Base-by-base conservation (phyloP, 1,140 invertebrate species). In the Orius laevigatus region DNA sequence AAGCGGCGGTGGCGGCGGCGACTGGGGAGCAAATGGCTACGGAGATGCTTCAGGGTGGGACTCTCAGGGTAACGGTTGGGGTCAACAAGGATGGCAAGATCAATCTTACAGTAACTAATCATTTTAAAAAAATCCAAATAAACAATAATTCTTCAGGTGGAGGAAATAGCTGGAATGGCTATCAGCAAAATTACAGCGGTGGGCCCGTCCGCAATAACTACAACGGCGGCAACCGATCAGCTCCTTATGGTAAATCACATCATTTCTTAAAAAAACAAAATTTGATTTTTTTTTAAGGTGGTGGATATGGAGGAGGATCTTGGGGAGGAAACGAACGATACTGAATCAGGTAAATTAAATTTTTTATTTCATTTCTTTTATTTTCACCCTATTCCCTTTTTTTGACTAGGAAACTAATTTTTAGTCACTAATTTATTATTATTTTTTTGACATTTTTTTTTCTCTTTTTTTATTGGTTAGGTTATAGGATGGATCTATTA, bases 171-270 rank as follows among this genome's bases (percentile, higher is more conserved):
- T 25, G 25, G 25, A 25, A 49, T 19, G 46, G 41, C 12, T 45
- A 51, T 18, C 53, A 54, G 38, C 48, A 53, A 46, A 38, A 46
- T 25, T 54, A 51, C 34, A 45, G 48, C 19, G 53, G 53, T 2
- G 53, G 53, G 11, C 53, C 53, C 10, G 48, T 54, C 31, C 34
- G 53, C 15, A 51, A 32, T 25, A 54, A 47, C 46, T 48, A 43
- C 40, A 45, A 46, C 32, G 3, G 9, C n/a, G 35, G 20, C 25
- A 41, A 47, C 18, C 19, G 53, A 20, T 48, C 25, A 19, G 46
- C 49, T 18, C 53, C 53, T 14, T 54, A 54, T 19, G 49, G 53
- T 53, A 45, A 43, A 14, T 53, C 15, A 33, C 2, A 14, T 46
- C 16, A 46, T 42, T 15, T 16, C 16, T 40, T 40, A 34, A 8